Base-by-base conservation (phyloP, 2,888 invertebrate species). In the Trilocha varians region DNA sequence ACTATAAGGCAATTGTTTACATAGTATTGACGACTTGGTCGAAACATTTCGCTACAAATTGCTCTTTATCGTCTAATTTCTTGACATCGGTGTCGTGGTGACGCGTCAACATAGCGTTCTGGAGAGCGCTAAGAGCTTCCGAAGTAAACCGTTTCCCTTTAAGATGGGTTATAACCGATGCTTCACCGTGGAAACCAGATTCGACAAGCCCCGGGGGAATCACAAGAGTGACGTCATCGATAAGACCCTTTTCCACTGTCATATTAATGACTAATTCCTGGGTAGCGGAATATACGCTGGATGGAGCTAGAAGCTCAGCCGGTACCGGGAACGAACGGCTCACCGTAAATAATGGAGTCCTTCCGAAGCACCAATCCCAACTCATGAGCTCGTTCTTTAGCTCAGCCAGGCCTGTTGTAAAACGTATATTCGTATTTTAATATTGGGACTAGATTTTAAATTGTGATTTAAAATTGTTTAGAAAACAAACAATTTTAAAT, bases 361-460 rank as follows among this genome's bases (percentile, higher is more conserved):
- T 92, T 1, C 96, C 97, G 69, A 88, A 93, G 48, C 91, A 90
- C 97, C 97, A 97, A 44, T 95, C 91, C 95, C 96, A 97, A 16
- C 91, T 91, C 49, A 87, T 74, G 39, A 95, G 89, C 47, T 91
- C 90, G 33, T 88, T 87, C 43, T 89, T 89, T 43, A 95, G 83
- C 55, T 91, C 88, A 8, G 88, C 88, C 17, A 96, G 87, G 59
- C 95, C 93, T 90, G 72, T 40, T 38, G 35, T 17, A 39, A 48
- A 45, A 42, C 13, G 40, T 40, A 15, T 32, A 15, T 13, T 2
- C 9, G 14, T 18, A 34, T 13, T 17, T 6, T 14, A 16, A 16
- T 13, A 17, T 5, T 9, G 13, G 3, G 5, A n/a, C 9, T 37
- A 5, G 11, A 17, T 15, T 5, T n/a, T n/a, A n/a, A n/a, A n/a